phyloP scores from a whole-genome alignment of 1,140 invertebrate genomes.

The Hestina assimilis region DNA sequence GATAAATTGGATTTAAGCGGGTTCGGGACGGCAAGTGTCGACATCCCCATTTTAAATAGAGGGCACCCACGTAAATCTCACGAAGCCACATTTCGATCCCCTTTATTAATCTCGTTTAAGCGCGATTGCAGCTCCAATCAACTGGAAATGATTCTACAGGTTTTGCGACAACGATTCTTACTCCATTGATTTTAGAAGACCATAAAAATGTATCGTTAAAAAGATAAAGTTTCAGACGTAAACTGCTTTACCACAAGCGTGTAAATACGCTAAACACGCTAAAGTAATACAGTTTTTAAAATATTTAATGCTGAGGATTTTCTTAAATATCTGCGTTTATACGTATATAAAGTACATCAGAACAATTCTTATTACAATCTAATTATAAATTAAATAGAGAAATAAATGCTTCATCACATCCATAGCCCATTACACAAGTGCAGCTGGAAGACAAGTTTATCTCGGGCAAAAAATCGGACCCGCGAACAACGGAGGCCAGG shows the following conservation, averaged over 20 bases:
- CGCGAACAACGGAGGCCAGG: too few species aligned
- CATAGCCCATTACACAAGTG: too few species aligned
- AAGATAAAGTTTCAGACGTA: not conserved
- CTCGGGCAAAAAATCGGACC: too few species aligned
- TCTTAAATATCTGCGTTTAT: too few species aligned
- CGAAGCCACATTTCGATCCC: constrained; percentile 27
- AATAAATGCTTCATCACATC: too few species aligned
- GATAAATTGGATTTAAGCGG: constrained; percentile 10
- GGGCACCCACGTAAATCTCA: constrained; percentile 12
- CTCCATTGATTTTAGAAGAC: constrained; percentile 1
- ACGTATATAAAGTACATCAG: too few species aligned
- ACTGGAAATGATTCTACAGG: constrained; percentile 35
- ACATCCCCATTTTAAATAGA: constrained; percentile 13
- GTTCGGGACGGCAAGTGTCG: constrained; percentile 12
- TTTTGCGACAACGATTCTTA: constrained; percentile 14
- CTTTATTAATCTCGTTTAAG: constrained; percentile 53
- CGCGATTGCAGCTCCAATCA: constrained; percentile 42
- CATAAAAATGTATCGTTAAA: not conserved
- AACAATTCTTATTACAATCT: too few species aligned
- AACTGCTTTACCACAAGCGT: not conserved
- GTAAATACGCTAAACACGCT: not conserved
- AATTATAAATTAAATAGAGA: too few species aligned
- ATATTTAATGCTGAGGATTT: too few species aligned
- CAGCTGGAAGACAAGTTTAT: too few species aligned
- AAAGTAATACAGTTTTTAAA: not conserved